Evolutionary conservation across 2,797 vertebrate species (phyloP).

Genomic region (Sebastes hubbsi): DNA sequence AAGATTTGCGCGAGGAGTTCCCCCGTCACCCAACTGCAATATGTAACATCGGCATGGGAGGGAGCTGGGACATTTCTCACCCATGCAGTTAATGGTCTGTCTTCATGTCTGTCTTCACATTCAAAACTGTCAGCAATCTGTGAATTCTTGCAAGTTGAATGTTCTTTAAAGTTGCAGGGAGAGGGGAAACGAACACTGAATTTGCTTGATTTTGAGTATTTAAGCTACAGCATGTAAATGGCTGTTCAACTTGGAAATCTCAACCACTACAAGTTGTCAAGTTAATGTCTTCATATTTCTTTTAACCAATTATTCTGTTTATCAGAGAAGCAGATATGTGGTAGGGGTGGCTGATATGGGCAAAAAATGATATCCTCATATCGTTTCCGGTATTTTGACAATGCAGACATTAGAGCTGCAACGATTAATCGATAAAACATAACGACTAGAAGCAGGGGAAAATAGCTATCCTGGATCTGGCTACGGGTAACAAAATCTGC

Average conservation of each 20-base stretch:
- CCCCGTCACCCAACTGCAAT: slow-evolving; percentile 43
- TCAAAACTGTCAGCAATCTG: slow-evolving; percentile 30
- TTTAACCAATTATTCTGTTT: not conserved
- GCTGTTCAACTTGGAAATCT: not conserved
- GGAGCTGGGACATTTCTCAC: slow-evolving; percentile 64
- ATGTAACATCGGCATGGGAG: slow-evolving; percentile 57
- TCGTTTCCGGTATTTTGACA: not conserved
- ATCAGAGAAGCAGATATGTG: not conserved
- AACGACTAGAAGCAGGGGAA: too few relatives aligned
- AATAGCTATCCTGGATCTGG: too few relatives aligned
- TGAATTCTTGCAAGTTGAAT: slow-evolving; percentile 7
- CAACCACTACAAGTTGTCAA: not conserved
- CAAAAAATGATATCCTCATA: not conserved
- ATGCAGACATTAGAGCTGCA: too few relatives aligned
- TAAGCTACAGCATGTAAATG: not conserved
- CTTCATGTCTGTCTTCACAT: not conserved
- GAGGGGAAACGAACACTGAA: not conserved
- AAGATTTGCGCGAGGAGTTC: slow-evolving; percentile 23
- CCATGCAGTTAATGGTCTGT: slow-evolving; percentile 15
- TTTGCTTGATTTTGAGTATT: not conserved
- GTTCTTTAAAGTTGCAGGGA: not conserved
- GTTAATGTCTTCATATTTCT: not conserved
- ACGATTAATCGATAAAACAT: too few relatives aligned
- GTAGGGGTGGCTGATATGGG: not conserved
- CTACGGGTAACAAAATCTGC: too few relatives aligned